Evolutionary conservation across 2,888 invertebrate species (phyloP).

Genomic region (Hemaris fuciformis): DNA sequence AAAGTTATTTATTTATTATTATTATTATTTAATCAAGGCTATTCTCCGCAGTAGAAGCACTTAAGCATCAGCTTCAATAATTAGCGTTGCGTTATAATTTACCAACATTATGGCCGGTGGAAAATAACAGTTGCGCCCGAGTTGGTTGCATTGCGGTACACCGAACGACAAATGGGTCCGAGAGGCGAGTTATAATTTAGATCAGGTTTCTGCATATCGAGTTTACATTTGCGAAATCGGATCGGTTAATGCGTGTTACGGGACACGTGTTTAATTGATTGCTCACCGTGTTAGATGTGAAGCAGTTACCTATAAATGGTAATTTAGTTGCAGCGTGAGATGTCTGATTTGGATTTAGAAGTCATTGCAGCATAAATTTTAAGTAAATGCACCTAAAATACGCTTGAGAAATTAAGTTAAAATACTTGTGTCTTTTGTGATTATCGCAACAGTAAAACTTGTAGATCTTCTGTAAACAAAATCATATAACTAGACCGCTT

Average conservation of each 20-base stretch:
- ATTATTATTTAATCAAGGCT: too few relatives aligned
- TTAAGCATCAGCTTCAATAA: constrained; percentile 51
- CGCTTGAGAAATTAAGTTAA: too few relatives aligned
- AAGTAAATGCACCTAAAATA: too few relatives aligned
- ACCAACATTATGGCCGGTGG: constrained; percentile 59
- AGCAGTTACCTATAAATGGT: background rate
- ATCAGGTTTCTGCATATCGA: constrained; percentile 69
- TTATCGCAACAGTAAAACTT: too few relatives aligned
- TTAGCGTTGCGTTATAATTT: constrained; percentile 68
- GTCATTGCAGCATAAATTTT: too few relatives aligned
- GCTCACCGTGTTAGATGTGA: constrained; percentile 10
- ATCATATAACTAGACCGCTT: too few relatives aligned
- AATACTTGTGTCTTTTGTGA: too few relatives aligned
- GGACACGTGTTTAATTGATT: constrained; percentile 48
- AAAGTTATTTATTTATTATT: too few relatives aligned
- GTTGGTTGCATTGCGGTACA: constrained; percentile 55
- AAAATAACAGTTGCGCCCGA: constrained; percentile 70
- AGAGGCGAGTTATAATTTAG: constrained; percentile 61
- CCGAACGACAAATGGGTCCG: constrained; percentile 67
- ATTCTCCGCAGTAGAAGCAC: background rate
- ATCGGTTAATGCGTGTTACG: constrained; percentile 41
- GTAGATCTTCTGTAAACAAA: too few relatives aligned
- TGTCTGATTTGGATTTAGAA: too few relatives aligned
- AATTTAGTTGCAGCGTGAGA: background rate
- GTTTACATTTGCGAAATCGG: constrained; percentile 55